Evolutionary conservation across 1,140 invertebrate genomes (phyloP).

Genomic region (Lordiphosa stackelbergi): DNA sequence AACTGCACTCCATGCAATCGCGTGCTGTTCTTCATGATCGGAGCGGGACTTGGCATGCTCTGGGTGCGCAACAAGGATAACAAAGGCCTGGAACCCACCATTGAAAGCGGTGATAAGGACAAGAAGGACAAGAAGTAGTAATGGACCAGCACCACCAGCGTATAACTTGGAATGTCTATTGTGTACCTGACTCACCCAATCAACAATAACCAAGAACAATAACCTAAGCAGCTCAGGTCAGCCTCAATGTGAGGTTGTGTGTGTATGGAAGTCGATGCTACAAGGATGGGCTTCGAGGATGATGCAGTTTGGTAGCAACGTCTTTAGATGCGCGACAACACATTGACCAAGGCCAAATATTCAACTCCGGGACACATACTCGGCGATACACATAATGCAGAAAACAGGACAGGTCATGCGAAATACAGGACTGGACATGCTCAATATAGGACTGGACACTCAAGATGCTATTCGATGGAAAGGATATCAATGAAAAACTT

Average conservation of each 20-base stretch:
- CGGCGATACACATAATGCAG: no score
- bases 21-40: conserved; percentile 44
- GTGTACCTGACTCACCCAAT: no score
- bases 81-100: conserved; percentile 8
- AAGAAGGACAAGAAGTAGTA: conserved; percentile 17
- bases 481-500: no score
- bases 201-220: neutral
- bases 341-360: neutral
- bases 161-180: no score
- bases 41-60: conserved; percentile 35
- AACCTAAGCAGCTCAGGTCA: conserved; percentile 1
- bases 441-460: no score
- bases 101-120: conserved; percentile 11
- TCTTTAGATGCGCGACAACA: neutral
- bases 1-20: conserved; percentile 54
- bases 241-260: conserved; percentile 4
- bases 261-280: conserved; percentile 6
- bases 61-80: conserved; percentile 23
- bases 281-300: neutral
- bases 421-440: no score
- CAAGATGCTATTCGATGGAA: no score
- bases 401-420: no score
- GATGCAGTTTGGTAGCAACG: conserved; percentile 1
- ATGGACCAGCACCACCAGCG: neutral
- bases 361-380: neutral